Percentiles rank a stretch among this genome's conserved stretches.
Evolutionary conservation across 2,113 vertebrate species (phyloP).

Genomic region (Psammodynastes pulverulentus): DNA sequence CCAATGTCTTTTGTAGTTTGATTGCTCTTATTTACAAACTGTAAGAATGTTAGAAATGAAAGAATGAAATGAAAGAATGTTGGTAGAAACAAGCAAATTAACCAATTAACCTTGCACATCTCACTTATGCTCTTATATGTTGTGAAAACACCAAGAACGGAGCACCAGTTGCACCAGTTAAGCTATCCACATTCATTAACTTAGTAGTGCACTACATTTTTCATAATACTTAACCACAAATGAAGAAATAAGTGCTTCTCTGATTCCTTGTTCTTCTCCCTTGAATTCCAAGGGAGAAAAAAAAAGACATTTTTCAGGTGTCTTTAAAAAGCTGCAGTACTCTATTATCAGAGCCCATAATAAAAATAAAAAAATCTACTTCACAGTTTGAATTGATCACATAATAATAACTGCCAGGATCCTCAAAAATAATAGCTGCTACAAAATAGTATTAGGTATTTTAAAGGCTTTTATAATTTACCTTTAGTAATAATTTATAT

Average conservation of each 20-base stretch:
- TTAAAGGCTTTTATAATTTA: neutral
- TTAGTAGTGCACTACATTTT: neutral
- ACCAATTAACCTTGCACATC: neutral
- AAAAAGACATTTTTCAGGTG: neutral
- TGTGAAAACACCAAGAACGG: neutral
- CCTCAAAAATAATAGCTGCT: neutral
- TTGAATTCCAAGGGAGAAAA: neutral
- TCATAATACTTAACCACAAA: neutral
- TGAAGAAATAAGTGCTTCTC: neutral
- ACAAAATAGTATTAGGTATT: neutral
- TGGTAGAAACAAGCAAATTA: neutral
- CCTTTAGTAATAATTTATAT: neutral
- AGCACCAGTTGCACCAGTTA: neutral
- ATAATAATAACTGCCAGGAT: neutral
- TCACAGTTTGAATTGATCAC: neutral
- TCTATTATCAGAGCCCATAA: neutral
- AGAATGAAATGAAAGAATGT: slow-evolving; percentile 9
- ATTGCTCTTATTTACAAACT: slow-evolving; percentile 26
- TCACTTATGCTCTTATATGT: neutral
- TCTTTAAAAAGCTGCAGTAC: neutral
- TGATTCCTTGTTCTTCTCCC: too few relatives aligned
- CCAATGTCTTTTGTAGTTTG: neutral
- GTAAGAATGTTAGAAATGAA: neutral
- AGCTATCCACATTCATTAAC: neutral
- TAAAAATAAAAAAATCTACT: neutral